Evolutionary conservation across 2,888 invertebrate genomes (phyloP), one percentile per base, ranked within the genome.

Genomic region (Cryptus viduatorius): DNA sequence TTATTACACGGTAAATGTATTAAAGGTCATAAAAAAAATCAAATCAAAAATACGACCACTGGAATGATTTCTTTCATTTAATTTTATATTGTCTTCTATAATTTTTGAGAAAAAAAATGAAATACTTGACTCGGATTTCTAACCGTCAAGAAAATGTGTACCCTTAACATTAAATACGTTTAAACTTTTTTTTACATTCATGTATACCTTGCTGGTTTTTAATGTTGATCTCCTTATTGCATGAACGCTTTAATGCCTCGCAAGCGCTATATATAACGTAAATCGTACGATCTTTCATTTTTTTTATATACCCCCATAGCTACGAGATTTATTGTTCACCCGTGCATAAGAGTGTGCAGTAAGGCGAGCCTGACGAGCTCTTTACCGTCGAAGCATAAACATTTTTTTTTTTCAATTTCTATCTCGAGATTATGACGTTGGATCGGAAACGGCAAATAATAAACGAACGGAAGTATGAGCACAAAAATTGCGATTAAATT

Each of bases 261-360:
- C 59, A 16, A 68, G 31, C 56, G 24, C 46, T 24, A 46, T 14
- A 59, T 71, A 72, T 59, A 76, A 72, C 53, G 65, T 37, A 42
- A 77, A 72, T 64, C 48, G 29, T 46, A 48, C 42, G 71, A 77
- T 77, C 64, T 67, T 71, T 82, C 56, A 71, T 56, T 80, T 56
- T 56, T 56, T 24, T 82, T 72, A 65, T 19, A 56, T 72, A 19
- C 50, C 31, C 75, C 37, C 24, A 48, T 42, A 81, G 19, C 14
- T 14, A 46, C 59, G 37, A 50, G 71, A 67, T 77, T 77, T 76
- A 82, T 77, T 69, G 76, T 72, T 72, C 79, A 72, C 24, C 14
- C 65, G 29, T 42, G 79, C 53, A 71, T 69, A 79, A 72, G 44
- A 65, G 24, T 8, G 29, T 37, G 42, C 12, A 44, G 71, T 64